A percentile compares a stretch with the other conserved stretches of the same genome.
Evolutionary conservation across 1,140 invertebrate genomes (phyloP).

Genomic region (Epicauta chinensis): DNA sequence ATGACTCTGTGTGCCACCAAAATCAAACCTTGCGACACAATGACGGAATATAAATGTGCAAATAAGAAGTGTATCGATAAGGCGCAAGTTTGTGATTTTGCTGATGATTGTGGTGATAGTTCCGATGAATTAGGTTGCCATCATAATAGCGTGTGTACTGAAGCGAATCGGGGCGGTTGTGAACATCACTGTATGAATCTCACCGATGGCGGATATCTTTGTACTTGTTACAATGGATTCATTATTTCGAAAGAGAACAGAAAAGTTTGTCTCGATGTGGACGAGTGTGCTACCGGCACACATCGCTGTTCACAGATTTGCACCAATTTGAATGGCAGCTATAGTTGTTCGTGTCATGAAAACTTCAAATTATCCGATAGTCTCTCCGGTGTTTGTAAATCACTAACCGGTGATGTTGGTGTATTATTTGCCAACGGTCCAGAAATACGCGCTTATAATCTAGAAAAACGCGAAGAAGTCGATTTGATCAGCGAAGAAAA

Average conservation of each 20-base stretch:
- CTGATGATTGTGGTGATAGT: conserved; percentile 75
- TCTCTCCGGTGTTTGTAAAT: conserved; percentile 76
- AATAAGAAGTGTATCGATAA: conserved; percentile 86
- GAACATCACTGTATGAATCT: conserved; percentile 87
- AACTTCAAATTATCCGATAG: conserved; percentile 73
- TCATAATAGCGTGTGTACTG: conserved; percentile 64
- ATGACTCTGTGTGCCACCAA: conserved; percentile 76
- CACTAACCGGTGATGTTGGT: conserved; percentile 55
- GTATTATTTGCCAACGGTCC: conserved; percentile 73
- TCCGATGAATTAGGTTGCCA: conserved; percentile 90
- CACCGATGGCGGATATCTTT: conserved; percentile 78
- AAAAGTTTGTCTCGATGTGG: conserved; percentile 79
- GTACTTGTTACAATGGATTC: conserved; percentile 80
- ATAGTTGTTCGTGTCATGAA: conserved; percentile 76
- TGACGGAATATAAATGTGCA: conserved; percentile 78
- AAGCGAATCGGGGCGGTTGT: conserved; percentile 79
- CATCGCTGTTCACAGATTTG: conserved; percentile 92
- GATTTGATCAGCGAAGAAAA: conserved; percentile 77
- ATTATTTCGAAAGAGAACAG: conserved; percentile 67
- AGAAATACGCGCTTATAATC: conserved; percentile 73
- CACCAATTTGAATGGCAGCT: conserved; percentile 86
- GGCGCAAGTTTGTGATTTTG: conserved; percentile 74
- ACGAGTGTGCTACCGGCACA: conserved; percentile 78
- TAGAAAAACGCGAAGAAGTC: conserved; percentile 60
- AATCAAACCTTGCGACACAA: conserved; percentile 64